Evolutionary conservation across 1,140 invertebrate genomes (phyloP), one percentile per base, ranked within the genome.

Genomic region (Diorhabda elongata): DNA sequence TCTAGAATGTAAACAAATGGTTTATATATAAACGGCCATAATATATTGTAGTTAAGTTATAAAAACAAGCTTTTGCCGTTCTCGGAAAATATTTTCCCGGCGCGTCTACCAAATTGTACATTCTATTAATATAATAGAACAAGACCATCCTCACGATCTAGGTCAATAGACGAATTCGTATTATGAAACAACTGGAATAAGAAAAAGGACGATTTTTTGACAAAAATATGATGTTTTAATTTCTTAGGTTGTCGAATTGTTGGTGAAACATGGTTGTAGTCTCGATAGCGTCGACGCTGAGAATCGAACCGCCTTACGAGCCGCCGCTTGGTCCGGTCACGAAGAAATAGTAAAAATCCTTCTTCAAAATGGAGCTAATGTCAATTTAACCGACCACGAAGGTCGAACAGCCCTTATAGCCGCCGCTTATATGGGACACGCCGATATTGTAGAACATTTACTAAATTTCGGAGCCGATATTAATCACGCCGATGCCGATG

Each of bases 341-440:
- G 88, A 89, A 66, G 90, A 92, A 70, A 91, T 93, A 59, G 89
- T 93, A 59, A 87, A 88, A 71, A 87, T 92, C 59, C 84, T 98
- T 26, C 81, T 95, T 6, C 85, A 87, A 62, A 85, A 90, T 75
- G 87, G 86, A 58, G 88, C 89, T 7, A 83, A 87, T 70, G 88
- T 91, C 4, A 89, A 92, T 77, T 83, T 87, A 58, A 85, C 87
- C 59, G 91, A 89, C 76, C 83, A 82, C 68, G 88, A 90, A 76
- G 84, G 93, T 41, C 86, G 95, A 71, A 97, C 95, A 2, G 93
- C 95, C 0, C 83, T 97, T n/a, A 92, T 96, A 74, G 94, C 92
- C 0, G 92, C 92, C 43, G 91, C 92, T 0, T 94, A 94, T 77
- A 93, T 93, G 94, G 95, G 89, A 44, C 95, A 98, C 83, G 92